phyloP scores from a whole-genome alignment of 2,113 vertebrate genomes.

The Suricata suricatta region DNA sequence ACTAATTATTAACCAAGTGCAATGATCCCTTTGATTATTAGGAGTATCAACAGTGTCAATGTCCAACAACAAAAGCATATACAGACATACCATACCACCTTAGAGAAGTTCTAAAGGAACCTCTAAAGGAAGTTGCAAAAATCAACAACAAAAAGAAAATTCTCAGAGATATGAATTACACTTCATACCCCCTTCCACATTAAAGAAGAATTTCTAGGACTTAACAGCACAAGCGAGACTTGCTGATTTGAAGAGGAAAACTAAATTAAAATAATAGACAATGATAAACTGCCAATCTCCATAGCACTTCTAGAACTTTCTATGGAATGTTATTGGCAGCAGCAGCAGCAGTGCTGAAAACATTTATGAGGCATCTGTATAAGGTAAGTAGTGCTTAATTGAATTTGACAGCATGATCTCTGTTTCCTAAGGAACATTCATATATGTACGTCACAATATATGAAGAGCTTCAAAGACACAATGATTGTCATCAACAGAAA shows the following conservation, averaged over 20 bases:
- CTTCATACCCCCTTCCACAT: not conserved
- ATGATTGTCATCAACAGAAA: conserved; percentile 51
- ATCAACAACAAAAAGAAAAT: conserved; percentile 10
- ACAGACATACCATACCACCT: not conserved
- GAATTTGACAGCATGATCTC: not conserved
- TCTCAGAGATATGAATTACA: not conserved
- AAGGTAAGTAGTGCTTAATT: not conserved
- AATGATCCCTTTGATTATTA: not conserved
- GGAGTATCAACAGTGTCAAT: not conserved
- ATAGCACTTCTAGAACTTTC: conserved; percentile 7
- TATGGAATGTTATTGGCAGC: not conserved
- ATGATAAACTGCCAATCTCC: not conserved
- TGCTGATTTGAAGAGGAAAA: not conserved
- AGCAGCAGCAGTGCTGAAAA: not conserved
- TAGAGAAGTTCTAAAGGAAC: not conserved
- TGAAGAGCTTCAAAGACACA: conserved; percentile 32
- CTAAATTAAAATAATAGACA: conserved; percentile 15
- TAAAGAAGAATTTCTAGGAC: not conserved
- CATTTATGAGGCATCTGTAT: not conserved
- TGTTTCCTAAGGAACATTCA: not conserved
- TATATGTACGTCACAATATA: not conserved
- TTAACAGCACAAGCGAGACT: not conserved
- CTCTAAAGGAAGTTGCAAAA: not conserved
- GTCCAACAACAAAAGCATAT: not conserved
- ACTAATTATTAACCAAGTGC: not conserved